Evolutionary conservation across 1,140 invertebrate genomes (phyloP).

Genomic region (Laupala kohalensis): DNA sequence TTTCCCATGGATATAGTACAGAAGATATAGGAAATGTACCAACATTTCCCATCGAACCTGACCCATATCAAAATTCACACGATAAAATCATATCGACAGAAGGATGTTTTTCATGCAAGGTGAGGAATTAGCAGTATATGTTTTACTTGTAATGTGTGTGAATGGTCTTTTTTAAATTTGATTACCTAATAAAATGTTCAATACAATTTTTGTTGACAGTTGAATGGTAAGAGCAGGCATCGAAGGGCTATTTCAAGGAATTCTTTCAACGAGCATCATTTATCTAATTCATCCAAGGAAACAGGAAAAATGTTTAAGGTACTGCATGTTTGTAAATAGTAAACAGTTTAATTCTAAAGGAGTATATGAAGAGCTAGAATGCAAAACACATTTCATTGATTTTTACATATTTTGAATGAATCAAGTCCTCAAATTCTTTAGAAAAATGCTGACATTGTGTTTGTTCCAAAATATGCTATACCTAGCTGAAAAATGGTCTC

Average conservation of each 20-base stretch:
- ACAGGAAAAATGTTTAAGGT: neutral
- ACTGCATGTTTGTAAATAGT: neutral
- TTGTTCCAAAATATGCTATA: no score
- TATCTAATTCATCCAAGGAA: neutral
- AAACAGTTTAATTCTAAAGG: no score
- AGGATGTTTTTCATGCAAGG: conserved; percentile 82
- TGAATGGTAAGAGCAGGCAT: conserved; percentile 25
- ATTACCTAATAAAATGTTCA: neutral
- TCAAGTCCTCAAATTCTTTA: no score
- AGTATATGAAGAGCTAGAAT: no score
- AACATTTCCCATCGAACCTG: conserved; percentile 44
- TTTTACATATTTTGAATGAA: no score
- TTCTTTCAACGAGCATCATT: neutral
- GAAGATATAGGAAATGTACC: conserved; percentile 55
- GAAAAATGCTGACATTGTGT: no score
- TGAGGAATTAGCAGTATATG: conserved; percentile 23
- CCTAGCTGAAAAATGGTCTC: no score
- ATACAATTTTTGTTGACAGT: conserved; percentile 14
- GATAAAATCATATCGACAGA: conserved; percentile 72
- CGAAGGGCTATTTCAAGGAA: conserved; percentile 16
- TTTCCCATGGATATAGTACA: conserved; percentile 33
- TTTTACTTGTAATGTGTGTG: neutral
- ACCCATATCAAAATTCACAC: conserved; percentile 35
- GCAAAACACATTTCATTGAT: no score
- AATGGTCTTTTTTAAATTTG: neutral